Conservation (phyloP, 2,113 vertebrate species). For the Lamprotornis superbus region DNA sequence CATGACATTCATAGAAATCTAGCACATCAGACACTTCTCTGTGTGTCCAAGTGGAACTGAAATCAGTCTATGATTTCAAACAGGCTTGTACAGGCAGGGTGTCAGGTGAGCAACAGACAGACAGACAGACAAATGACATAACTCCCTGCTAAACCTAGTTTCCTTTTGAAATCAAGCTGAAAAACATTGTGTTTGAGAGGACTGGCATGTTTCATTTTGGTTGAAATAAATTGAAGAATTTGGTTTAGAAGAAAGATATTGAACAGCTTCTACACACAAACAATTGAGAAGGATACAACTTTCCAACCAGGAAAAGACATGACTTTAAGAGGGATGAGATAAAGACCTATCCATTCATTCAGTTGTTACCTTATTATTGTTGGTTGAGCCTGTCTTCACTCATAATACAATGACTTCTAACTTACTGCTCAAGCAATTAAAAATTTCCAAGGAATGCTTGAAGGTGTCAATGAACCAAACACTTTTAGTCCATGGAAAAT, state of each 20-base stretch:
- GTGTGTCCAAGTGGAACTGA: neutral
- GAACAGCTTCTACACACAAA: neutral
- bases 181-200: neutral
- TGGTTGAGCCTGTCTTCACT: neutral
- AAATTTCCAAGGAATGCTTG: neutral
- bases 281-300: neutral
- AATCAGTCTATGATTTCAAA: neutral
- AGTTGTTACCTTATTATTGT: neutral
- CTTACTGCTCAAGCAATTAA: neutral
- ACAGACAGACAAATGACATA: rapidly evolving
- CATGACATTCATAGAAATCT: neutral
- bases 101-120: neutral
- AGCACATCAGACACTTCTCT: neutral
- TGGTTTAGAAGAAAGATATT: neutral
- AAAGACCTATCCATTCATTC: neutral
- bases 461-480: neutral
- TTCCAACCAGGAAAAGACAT: neutral
- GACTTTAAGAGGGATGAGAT: neutral
- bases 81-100: rapidly evolving
- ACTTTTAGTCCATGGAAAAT: neutral
- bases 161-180: neutral
- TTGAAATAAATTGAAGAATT: neutral
- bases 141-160: neutral
- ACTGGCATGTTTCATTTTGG: neutral
- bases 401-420: neutral